Percentiles rank a stretch among this genome's conserved stretches.
Conservation (phyloP, 2,797 vertebrate species). For the Hypotaenidia philippensis region DNA sequence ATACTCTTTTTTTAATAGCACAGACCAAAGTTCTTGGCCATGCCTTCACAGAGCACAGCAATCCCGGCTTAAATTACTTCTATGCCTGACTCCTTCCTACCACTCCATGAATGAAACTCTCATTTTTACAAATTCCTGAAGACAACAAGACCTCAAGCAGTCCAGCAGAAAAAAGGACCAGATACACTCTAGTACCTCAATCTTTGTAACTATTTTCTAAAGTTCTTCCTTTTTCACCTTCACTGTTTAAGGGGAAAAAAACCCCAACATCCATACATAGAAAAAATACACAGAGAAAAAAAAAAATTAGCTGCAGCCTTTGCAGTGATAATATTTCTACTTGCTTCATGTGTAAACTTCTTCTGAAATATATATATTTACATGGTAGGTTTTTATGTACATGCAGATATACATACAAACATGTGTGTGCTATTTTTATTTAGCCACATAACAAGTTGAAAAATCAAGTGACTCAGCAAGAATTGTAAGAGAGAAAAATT, state of each 20-base stretch:
- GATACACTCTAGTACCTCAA: background rate
- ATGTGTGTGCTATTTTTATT: background rate
- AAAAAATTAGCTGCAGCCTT: background rate
- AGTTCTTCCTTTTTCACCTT: background rate
- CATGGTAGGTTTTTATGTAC: background rate
- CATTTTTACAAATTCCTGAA: background rate
- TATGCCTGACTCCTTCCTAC: background rate
- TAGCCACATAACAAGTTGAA: background rate
- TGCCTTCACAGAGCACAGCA: background rate
- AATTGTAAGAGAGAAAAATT: background rate
- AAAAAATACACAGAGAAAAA: background rate
- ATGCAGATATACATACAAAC: background rate
- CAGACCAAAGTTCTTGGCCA: background rate
- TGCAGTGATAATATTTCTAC: background rate
- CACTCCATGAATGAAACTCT: fast-evolving
- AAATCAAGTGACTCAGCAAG: background rate
- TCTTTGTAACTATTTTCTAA: background rate
- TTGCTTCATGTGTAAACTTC: background rate
- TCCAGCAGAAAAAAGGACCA: background rate
- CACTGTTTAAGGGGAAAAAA: background rate
- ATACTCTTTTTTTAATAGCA: background rate
- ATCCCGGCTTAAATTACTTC: background rate
- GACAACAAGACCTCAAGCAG: background rate
- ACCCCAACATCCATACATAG: fast-evolving
- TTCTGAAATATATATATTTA: background rate